Base-by-base conservation (phyloP, 2,797 vertebrate species). In the Sciaenops ocellatus region DNA sequence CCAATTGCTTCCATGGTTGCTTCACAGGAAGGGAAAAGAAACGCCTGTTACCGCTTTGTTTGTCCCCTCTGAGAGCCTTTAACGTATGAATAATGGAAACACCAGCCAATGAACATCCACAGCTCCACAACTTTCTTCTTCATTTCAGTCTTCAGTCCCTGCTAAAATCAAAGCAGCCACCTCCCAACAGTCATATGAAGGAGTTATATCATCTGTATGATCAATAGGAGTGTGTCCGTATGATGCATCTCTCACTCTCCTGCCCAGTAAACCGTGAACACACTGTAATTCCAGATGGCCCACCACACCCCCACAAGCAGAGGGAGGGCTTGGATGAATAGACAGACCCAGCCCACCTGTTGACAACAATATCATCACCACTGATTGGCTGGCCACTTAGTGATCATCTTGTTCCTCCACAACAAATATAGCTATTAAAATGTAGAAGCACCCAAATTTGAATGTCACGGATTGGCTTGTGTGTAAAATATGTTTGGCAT, bases 241-340 rank as follows among this genome's bases (percentile, higher is more conserved):
- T 50, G 73, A 74, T 77, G 78, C 54, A 3, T 66, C 52, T 62
- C 74, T 47, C 50, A 26, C 50, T 46, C 69, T 81, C 65, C 26
- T 59, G 59, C 28, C 50, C 79, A 74, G 68, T 73, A 69, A 79
- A 44, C 71, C 17, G 28, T 70, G 79, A 74, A 69, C 73, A 74
- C 54, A 24, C 59, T 88, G 91, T 88, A 90, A 92, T 88, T 90
- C 79, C 76, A 92, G 83, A 85, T 80, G 69, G 20, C 62, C 68
- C 65, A 50, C 69, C 79, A 77, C 87, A 70, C 87, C 80, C 72
- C 76, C 84, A 28, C 62, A 48, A 38, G 9, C 68, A 5, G 20
- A 79, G 78, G 70, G 60, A 69, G 73, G 57, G n/a, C 66, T 42
- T 24, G 38, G 73, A 76, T 73, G 76, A 76, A 69, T 26, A 61